phyloP scores from a whole-genome alignment of 2,888 invertebrate genomes.

The Cancer borealis region DNA sequence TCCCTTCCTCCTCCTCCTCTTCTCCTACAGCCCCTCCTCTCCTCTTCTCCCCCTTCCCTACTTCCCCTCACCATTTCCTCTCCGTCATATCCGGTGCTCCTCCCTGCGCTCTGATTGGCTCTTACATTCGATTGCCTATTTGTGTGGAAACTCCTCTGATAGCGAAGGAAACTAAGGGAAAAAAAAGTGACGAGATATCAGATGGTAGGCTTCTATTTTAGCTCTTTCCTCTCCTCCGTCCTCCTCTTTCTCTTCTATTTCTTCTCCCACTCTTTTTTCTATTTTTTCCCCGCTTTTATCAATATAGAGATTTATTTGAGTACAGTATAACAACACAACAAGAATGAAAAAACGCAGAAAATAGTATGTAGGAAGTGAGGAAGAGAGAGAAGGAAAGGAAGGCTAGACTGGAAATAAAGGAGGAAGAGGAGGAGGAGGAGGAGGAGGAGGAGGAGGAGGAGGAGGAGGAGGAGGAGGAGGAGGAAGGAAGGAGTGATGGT shows the following conservation, averaged over 20 bases:
- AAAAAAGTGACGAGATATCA: neutral
- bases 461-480: neutral
- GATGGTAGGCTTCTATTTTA: neutral
- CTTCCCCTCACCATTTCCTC: neutral
- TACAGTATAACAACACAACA: neutral
- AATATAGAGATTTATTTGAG: too few species aligned
- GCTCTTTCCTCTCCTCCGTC: neutral
- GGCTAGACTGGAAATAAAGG: neutral
- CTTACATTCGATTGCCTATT: constrained; percentile 52
- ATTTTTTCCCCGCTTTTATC: neutral
- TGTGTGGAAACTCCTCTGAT: constrained; percentile 16
- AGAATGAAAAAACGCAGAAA: neutral
- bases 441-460: neutral
- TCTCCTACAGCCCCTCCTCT: neutral
- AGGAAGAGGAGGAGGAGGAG: neutral
- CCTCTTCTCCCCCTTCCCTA: neutral
- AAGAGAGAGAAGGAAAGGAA: neutral
- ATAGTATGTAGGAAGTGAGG: neutral
- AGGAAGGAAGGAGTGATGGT: neutral
- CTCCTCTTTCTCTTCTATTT: neutral
- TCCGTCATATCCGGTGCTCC: neutral
- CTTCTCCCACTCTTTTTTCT: neutral
- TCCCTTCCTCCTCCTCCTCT: constrained; percentile 36
- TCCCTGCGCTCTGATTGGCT: neutral
- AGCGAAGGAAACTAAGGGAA: constrained; percentile 43